These are phyloP conservation scores for Graptemys geographica DNA, from an alignment of 2,797 vertebrate species.

Conservation along the genomic window DNA sequence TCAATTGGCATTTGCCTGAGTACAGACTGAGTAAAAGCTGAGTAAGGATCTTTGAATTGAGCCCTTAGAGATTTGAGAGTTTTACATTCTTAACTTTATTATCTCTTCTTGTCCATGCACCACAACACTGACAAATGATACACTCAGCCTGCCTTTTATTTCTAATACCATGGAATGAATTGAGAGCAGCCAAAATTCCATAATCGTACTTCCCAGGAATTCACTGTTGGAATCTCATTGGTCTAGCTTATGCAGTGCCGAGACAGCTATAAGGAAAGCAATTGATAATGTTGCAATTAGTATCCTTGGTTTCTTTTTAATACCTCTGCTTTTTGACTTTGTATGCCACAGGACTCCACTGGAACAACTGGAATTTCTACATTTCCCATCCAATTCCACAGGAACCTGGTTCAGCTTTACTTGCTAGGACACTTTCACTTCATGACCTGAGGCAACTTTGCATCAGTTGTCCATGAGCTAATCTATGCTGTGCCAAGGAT, in stretches of 20 bases:
- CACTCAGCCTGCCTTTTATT: slow-evolving; percentile 12
- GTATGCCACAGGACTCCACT: background rate
- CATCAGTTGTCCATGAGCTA: rapidly evolving
- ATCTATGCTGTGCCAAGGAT: background rate
- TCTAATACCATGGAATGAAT: slow-evolving; percentile 13
- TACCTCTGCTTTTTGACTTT: background rate
- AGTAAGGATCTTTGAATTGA: background rate
- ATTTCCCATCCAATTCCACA: background rate
- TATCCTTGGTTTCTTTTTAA: background rate
- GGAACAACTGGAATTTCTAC: background rate
- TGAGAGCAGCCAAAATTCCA: background rate
- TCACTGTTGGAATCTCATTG: background rate
- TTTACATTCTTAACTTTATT: rapidly evolving
- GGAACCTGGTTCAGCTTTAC: background rate
- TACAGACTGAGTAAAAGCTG: background rate
- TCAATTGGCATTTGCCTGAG: background rate
- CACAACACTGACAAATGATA: background rate
- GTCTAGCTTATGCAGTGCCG: background rate
- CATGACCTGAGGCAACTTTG: background rate
- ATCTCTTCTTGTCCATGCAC: rapidly evolving
- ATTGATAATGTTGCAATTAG: slow-evolving; percentile 24
- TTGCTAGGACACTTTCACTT: background rate
- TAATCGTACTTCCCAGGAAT: slow-evolving; percentile 15
- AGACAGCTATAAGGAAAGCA: background rate
- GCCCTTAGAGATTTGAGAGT: background rate